These are phyloP conservation scores for Euproctis similis DNA, from an alignment of 2,888 invertebrate genomes.

Conservation along the genomic window DNA sequence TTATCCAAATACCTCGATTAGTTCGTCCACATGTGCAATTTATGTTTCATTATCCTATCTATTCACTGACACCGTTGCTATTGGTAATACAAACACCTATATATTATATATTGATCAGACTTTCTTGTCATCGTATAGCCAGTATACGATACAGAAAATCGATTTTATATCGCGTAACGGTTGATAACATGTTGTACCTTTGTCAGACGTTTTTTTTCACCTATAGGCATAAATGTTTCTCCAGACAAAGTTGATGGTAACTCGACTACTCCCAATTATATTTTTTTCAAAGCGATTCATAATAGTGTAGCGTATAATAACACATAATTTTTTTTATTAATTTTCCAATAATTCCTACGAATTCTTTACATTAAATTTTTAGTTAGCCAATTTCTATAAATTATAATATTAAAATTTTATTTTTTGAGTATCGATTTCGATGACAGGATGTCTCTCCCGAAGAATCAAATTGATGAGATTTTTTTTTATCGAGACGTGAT, in stretches of 20 bases:
- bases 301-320: conserved; percentile 49
- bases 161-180: conserved; percentile 28
- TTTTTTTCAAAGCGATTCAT: conserved; percentile 38
- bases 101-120: conserved; percentile 21
- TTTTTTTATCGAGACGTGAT: conserved; percentile 31
- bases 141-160: conserved; percentile 60
- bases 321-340: conserved; percentile 35
- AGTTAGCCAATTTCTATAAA: conserved; percentile 63
- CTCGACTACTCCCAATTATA: conserved; percentile 31
- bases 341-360: conserved; percentile 47
- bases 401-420: conserved; percentile 40
- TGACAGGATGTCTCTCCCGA: conserved; percentile 44
- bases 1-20: conserved; percentile 60
- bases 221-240: conserved; percentile 3
- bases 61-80: conserved; percentile 51
- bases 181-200: conserved; percentile 21
- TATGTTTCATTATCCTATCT: conserved; percentile 68
- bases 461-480: conserved; percentile 39
- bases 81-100: no score
- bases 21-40: conserved; percentile 69
- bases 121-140: conserved; percentile 55
- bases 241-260: no score
- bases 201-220: conserved; percentile 5
- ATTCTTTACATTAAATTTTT: conserved; percentile 45
- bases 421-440: conserved; percentile 44